A percentile compares a stretch with the other conserved stretches of the same genome.
Conservation (phyloP, 2,797 vertebrate genomes). For the Aphelocoma californica region DNA sequence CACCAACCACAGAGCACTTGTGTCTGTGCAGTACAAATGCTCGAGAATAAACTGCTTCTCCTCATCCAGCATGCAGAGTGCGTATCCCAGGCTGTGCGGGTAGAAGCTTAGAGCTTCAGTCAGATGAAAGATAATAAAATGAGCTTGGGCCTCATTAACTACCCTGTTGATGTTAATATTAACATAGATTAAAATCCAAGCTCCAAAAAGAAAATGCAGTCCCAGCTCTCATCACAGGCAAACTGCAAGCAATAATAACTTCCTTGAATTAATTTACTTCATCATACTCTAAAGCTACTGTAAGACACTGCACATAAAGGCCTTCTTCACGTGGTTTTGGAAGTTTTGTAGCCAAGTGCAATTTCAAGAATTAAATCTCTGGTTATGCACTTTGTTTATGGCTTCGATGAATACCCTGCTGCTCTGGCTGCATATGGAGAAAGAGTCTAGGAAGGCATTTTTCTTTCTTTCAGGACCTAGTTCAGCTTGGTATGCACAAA, state of each 20-base stretch:
- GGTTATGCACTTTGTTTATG: constrained; percentile 3
- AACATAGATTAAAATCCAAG: constrained; percentile 50
- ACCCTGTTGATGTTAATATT: constrained; percentile 34
- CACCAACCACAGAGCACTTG: constrained; percentile 19
- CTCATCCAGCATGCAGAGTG: constrained; percentile 38
- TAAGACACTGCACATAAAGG: background rate
- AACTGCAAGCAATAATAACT: constrained; percentile 29
- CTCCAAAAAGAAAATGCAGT: background rate
- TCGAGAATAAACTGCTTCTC: background rate
- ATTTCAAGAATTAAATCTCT: constrained; percentile 37
- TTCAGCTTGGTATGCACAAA: background rate
- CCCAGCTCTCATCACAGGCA: background rate
- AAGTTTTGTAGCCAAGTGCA: constrained; percentile 2
- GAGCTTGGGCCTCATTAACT: constrained; percentile 50
- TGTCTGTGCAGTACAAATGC: constrained; percentile 47
- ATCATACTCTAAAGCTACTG: background rate
- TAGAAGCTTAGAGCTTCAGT: constrained; percentile 12
- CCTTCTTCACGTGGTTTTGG: background rate
- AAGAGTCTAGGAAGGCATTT: constrained; percentile 38
- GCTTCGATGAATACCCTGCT: constrained; percentile 13
- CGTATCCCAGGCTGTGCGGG: background rate
- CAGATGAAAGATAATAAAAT: constrained; percentile 51
- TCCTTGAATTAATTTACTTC: constrained; percentile 39
- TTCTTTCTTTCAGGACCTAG: constrained; percentile 2
- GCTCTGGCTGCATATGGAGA: background rate